Percentiles rank a stretch among this genome's conserved stretches.
Conservation (phyloP, 2,888 invertebrate species). For the Dermolepida albohirtum region DNA sequence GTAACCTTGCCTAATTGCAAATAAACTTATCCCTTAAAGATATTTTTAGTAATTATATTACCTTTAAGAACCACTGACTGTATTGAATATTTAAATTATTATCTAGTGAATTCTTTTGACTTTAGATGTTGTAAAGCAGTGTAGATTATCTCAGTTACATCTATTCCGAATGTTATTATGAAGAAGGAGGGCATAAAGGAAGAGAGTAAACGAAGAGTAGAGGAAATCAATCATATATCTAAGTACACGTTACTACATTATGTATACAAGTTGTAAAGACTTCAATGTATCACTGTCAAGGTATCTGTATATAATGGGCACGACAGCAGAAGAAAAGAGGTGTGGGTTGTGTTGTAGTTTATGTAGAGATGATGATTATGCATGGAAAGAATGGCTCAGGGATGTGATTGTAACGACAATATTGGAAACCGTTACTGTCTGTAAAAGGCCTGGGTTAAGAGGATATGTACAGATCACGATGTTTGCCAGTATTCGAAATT, state of each 20-base stretch:
- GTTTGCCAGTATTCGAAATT: too few species aligned
- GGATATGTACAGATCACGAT: too few species aligned
- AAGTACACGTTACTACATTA: conserved; percentile 7
- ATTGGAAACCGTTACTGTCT: too few species aligned
- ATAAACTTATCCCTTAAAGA: too few species aligned
- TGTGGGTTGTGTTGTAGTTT: conserved; percentile 24
- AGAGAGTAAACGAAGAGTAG: background rate
- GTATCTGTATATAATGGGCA: conserved; percentile 17
- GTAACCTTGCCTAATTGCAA: too few species aligned
- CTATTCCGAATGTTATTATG: conserved; percentile 3
- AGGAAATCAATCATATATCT: conserved; percentile 6
- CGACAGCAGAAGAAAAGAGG: conserved; percentile 25
- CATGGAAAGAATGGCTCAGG: conserved; percentile 4
- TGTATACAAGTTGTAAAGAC: background rate
- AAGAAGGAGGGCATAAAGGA: background rate
- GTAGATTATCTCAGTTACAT: background rate
- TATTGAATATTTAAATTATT: too few species aligned
- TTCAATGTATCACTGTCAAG: conserved; percentile 29
- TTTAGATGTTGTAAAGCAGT: background rate
- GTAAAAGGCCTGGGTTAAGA: too few species aligned
- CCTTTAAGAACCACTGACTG: too few species aligned
- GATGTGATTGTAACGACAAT: background rate
- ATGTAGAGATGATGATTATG: conserved; percentile 6
- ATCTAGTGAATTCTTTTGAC: too few species aligned
- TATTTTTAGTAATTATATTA: too few species aligned